phyloP scores from a whole-genome alignment of 2,888 invertebrate genomes.

The Lithosia quadra region DNA sequence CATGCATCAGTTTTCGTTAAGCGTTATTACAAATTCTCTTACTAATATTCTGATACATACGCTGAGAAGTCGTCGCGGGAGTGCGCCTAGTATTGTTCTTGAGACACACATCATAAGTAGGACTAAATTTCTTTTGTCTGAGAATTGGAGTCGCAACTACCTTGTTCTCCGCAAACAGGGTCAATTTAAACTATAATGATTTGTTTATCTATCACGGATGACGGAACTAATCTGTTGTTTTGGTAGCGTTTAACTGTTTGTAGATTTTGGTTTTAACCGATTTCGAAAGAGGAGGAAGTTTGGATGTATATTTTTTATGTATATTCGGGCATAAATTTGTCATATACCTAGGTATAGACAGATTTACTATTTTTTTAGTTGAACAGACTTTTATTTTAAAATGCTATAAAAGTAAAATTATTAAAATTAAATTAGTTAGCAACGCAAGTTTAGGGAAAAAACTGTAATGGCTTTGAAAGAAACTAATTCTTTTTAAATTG shows the following conservation, averaged over 20 bases:
- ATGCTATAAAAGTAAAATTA: neutral
- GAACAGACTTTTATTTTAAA: too few species aligned
- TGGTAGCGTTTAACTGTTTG: neutral
- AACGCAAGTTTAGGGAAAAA: neutral
- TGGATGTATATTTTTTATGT: too few species aligned
- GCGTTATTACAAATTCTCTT: constrained; percentile 15
- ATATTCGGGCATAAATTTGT: too few species aligned
- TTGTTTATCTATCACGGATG: constrained; percentile 22
- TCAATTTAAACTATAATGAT: constrained; percentile 38
- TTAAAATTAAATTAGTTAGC: neutral
- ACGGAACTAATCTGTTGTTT: neutral
- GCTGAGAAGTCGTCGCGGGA: constrained; percentile 42
- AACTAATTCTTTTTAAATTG: neutral
- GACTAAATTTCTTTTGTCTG: constrained; percentile 78
- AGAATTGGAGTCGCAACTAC: constrained; percentile 67
- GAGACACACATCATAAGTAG: constrained; percentile 66
- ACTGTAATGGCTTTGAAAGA: neutral
- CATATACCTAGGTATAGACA: too few species aligned
- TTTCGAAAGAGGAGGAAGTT: too few species aligned
- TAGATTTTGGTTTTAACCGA: neutral
- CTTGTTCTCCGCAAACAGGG: constrained; percentile 46
- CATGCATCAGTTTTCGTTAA: too few species aligned
- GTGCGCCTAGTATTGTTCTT: constrained; percentile 66
- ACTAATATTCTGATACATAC: constrained; percentile 18
- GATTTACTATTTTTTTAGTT: too few species aligned